Conservation (phyloP, 2,113 vertebrate species). For the Camelus dromedarius region DNA sequence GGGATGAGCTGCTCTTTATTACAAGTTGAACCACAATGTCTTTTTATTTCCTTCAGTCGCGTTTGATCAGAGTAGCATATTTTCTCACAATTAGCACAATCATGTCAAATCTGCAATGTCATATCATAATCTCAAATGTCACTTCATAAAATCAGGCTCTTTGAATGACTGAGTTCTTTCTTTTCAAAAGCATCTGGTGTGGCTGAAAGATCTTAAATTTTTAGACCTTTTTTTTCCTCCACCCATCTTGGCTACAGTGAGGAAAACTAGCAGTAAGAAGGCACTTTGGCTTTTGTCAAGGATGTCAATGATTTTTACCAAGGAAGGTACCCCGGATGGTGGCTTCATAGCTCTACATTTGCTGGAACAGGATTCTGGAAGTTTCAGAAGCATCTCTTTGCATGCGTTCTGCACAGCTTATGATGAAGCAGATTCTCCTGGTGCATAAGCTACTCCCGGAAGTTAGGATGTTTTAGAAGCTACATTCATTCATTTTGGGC, state of each 20-base stretch:
- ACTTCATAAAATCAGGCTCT: conserved; percentile 79
- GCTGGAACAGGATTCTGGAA: neutral
- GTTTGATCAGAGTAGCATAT: conserved; percentile 78
- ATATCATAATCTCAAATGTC: conserved; percentile 79
- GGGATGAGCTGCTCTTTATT: conserved; percentile 72
- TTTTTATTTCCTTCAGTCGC: conserved; percentile 69
- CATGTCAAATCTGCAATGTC: conserved; percentile 76
- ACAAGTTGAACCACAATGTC: conserved; percentile 69
- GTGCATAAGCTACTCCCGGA: neutral
- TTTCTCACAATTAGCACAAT: conserved; percentile 82
- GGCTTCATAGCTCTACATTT: neutral
- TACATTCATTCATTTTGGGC: neutral
- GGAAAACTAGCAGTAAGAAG: neutral
- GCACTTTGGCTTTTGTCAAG: neutral
- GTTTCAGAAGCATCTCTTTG: neutral
- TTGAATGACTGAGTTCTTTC: conserved; percentile 78
- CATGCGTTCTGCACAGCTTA: neutral
- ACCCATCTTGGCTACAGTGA: neutral
- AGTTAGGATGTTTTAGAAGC: neutral
- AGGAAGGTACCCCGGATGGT: neutral
- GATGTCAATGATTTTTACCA: neutral
- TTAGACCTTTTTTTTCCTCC: neutral
- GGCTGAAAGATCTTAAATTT: conserved; percentile 67
- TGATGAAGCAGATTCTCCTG: neutral
- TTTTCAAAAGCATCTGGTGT: conserved; percentile 72